A percentile compares a stretch with the other conserved stretches of the same genome.
Conservation (phyloP, 2,888 invertebrate species). For the Myathropa florea region DNA sequence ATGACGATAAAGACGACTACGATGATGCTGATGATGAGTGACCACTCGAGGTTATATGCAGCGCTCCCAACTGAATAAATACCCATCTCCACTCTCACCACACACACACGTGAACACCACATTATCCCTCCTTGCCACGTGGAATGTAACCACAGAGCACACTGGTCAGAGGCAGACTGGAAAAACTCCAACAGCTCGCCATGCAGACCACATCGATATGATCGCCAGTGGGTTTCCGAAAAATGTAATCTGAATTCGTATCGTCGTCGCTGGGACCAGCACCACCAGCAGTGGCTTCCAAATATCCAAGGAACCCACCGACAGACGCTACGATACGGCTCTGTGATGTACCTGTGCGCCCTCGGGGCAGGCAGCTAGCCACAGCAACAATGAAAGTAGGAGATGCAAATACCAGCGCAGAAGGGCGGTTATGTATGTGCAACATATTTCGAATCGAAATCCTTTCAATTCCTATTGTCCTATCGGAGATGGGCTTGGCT, state of each 20-base stretch:
- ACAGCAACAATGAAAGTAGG: background rate
- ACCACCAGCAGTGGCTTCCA: constrained; percentile 11
- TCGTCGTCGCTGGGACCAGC: constrained; percentile 16
- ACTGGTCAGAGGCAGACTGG: constrained; percentile 11
- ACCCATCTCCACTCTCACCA: background rate
- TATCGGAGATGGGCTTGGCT: constrained; percentile 45
- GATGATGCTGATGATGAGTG: constrained; percentile 3
- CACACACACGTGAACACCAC: constrained; percentile 7
- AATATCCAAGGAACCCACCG: background rate
- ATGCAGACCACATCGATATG: constrained; percentile 29
- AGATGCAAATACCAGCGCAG: constrained; percentile 11
- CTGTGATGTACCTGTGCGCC: background rate
- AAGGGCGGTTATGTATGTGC: constrained; percentile 65
- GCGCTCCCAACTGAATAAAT: background rate
- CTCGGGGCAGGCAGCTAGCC: constrained; percentile 12
- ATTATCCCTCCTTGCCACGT: background rate
- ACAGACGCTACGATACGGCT: constrained; percentile 12
- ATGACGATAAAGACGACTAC: background rate
- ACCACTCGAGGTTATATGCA: background rate
- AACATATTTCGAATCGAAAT: constrained; percentile 62
- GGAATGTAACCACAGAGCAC: constrained; percentile 15
- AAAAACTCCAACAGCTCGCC: background rate
- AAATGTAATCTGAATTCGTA: constrained; percentile 32
- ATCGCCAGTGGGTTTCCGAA: constrained; percentile 41
- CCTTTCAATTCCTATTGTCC: constrained; percentile 68